Conservation (phyloP, 2,113 vertebrate species). For the Lanius collurio region DNA sequence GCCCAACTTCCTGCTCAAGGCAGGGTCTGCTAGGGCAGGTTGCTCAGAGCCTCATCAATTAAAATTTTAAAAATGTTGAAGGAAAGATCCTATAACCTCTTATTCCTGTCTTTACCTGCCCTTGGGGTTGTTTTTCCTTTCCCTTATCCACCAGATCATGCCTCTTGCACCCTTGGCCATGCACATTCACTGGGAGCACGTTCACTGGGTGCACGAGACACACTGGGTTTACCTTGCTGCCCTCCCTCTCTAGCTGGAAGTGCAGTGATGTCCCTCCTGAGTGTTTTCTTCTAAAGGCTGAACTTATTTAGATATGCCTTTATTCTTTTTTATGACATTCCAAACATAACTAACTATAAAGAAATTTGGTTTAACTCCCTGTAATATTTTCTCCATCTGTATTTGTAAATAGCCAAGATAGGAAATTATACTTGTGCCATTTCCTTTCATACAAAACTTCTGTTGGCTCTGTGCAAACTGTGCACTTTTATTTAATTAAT, state of each 20-base stretch:
- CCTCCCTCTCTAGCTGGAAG: neutral
- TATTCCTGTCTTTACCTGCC: neutral
- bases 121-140: neutral
- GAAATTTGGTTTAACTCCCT: neutral
- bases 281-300: neutral
- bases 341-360: neutral
- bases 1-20: neutral
- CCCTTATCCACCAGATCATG: neutral
- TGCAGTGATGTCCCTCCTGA: neutral
- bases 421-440: neutral
- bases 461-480: neutral
- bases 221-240: neutral
- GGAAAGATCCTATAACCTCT: neutral
- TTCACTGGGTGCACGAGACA: neutral
- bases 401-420: neutral
- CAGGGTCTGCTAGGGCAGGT: neutral
- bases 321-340: neutral
- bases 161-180: neutral
- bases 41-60: neutral
- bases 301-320: neutral
- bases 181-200: accelerated
- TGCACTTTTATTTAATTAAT: neutral
- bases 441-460: neutral
- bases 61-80: neutral
- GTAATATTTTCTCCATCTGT: neutral